phyloP scores from a whole-genome alignment of 2,888 invertebrate genomes.

The Hemicrepidius hirtus region DNA sequence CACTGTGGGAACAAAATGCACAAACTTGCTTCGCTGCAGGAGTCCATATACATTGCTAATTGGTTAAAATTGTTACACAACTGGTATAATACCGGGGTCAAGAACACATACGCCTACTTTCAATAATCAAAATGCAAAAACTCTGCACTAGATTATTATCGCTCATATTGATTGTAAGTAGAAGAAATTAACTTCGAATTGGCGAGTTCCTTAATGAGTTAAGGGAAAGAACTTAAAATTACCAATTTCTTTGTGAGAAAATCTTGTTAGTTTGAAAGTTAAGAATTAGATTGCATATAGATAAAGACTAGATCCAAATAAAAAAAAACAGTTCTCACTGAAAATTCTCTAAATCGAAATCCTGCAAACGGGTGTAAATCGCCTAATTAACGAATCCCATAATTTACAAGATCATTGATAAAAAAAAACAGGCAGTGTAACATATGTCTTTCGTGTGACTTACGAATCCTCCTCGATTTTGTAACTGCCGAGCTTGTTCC shows the following conservation, averaged over 20 bases:
- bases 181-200: too few relatives aligned
- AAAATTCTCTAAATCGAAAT: too few relatives aligned
- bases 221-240: too few relatives aligned
- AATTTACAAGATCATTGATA: constrained; percentile 39
- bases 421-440: constrained; percentile 10
- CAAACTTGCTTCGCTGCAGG: constrained; percentile 31
- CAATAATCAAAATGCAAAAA: too few relatives aligned
- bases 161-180: too few relatives aligned
- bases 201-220: too few relatives aligned
- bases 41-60: constrained; percentile 37
- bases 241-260: too few relatives aligned
- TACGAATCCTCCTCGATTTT: constrained; percentile 34
- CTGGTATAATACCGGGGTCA: constrained; percentile 12
- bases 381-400: constrained; percentile 40
- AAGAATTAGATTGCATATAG: too few relatives aligned
- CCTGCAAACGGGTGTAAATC: constrained; percentile 12
- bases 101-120: constrained; percentile 5
- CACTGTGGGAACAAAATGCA: constrained; percentile 36
- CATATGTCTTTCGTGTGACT: constrained; percentile 19
- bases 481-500: constrained; percentile 32
- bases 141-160: too few relatives aligned
- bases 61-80: constrained; percentile 24
- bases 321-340: too few relatives aligned
- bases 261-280: too few relatives aligned
- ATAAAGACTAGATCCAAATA: too few relatives aligned